Evolutionary conservation across 2,113 vertebrate genomes (phyloP), one percentile per base, ranked within the genome.

Genomic region (Carassius carassius): DNA sequence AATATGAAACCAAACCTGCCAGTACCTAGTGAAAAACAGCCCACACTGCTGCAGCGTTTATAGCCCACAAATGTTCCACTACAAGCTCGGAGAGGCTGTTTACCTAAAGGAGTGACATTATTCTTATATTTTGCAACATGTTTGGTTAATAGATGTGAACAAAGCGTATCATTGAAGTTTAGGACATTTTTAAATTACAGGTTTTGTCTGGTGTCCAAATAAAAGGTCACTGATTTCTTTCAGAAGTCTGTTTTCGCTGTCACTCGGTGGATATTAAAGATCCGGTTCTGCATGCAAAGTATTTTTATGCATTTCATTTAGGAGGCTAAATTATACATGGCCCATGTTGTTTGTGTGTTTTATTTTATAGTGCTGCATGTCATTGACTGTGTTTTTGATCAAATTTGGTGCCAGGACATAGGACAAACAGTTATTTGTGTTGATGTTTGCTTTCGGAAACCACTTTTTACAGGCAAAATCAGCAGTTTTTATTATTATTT

Each of bases 1-100:
- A 67, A 81, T 81, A 67, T 65, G 78, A 81, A 81, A 81, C 78
- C 78, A 81, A 67, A 81, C 60, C 78, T 69, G 78, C 60, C 78
- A 67, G 41, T 69, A 49, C 78, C 78, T 67, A 49, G 35, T 81
- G 78, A 81, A 67, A 65, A 81, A 81, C 78, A 81, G 62, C 78
- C 78, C 62, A 81, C 78, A 81, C 44, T 29, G 62, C 78, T 44
- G n/a, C 78, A 81, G 78, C 17, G 12, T 81, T 81, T 81, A 49
- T 67, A 49, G 78, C 62, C 14, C 62, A 41, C 54, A 65, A 83
- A 65, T 51, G 29, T 60, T 82, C 9, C 67, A 41, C 21, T 54
- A 47, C 41, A 79, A 63, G 77, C 77, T 79, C 14, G 10, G 35
- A 63, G 37, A 63, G 77, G 19, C n/a, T 79, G 14, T 78, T 78